Percentiles rank a stretch among this genome's conserved stretches.
Conservation (phyloP, 2,888 invertebrate species). For the Acanthosoma haemorrhoidale region DNA sequence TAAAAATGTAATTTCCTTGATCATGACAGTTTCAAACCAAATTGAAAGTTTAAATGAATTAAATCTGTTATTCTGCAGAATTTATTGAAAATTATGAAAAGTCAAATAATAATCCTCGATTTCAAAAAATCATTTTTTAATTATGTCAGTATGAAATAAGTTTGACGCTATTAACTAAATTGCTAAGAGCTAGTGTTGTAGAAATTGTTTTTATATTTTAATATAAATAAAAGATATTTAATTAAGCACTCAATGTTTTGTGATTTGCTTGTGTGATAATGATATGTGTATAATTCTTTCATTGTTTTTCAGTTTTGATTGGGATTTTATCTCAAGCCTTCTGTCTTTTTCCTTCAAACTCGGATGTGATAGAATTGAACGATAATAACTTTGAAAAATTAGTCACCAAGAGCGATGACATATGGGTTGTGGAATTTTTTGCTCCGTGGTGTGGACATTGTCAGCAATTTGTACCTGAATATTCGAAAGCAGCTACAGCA, state of each 20-base stretch:
- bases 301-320: not conserved
- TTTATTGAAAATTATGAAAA: too few relatives aligned
- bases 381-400: constrained; percentile 23
- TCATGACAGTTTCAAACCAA: too few relatives aligned
- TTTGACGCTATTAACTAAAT: not conserved
- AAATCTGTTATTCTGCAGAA: too few relatives aligned
- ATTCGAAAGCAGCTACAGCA: constrained; percentile 86
- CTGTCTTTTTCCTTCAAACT: constrained; percentile 33
- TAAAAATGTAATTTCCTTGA: too few relatives aligned
- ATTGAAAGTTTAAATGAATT: too few relatives aligned
- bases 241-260: too few relatives aligned
- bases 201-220: too few relatives aligned
- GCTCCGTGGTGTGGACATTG: constrained; percentile 97
- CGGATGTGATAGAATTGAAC: constrained; percentile 43
- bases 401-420: constrained; percentile 18
- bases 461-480: constrained; percentile 84
- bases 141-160: too few relatives aligned
- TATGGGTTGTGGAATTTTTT: constrained; percentile 92
- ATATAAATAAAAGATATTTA: too few relatives aligned
- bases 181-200: not conserved
- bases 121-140: too few relatives aligned
- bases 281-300: not conserved
- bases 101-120: too few relatives aligned
- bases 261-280: not conserved
- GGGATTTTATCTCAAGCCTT: not conserved